phyloP scores from a whole-genome alignment of 92 coral and sea anemone species.

The Plumapathes pennacea region DNA sequence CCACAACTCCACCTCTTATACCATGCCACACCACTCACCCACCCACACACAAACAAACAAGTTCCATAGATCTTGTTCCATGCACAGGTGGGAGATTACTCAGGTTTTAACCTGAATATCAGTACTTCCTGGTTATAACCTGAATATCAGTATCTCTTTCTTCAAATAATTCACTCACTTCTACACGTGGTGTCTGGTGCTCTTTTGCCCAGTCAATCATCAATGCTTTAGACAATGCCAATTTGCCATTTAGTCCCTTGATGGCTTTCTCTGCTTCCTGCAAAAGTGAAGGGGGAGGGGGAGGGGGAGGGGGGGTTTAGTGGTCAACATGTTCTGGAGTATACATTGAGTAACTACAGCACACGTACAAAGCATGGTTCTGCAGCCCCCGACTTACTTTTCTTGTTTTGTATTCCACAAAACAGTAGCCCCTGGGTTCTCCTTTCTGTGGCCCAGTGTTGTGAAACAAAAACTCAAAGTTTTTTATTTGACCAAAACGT shows the following conservation, averaged over 20 bases:
- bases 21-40: no score
- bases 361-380: no score
- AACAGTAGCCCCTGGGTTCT: slow-evolving; percentile 90
- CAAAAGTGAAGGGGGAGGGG: no score
- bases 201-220: slow-evolving; percentile 91
- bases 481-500: slow-evolving; percentile 82
- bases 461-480: slow-evolving; percentile 88
- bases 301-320: no score
- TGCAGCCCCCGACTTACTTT: no score
- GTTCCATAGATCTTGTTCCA: no score
- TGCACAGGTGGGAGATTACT: no score
- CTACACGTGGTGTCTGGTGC: not conserved
- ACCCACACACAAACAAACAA: no score
- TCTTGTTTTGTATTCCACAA: slow-evolving; percentile 76
- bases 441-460: slow-evolving; percentile 85
- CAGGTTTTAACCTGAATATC: not conserved
- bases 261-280: slow-evolving; percentile 90
- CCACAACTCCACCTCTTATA: no score
- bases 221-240: slow-evolving; percentile 74
- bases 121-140: not conserved
- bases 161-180: not conserved
- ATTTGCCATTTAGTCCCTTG: slow-evolving; percentile 76
- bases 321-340: no score
- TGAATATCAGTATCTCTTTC: no score
- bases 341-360: no score